Evolutionary conservation across 1,140 invertebrate species (phyloP).

Genomic region (Neodiprion virginianus): DNA sequence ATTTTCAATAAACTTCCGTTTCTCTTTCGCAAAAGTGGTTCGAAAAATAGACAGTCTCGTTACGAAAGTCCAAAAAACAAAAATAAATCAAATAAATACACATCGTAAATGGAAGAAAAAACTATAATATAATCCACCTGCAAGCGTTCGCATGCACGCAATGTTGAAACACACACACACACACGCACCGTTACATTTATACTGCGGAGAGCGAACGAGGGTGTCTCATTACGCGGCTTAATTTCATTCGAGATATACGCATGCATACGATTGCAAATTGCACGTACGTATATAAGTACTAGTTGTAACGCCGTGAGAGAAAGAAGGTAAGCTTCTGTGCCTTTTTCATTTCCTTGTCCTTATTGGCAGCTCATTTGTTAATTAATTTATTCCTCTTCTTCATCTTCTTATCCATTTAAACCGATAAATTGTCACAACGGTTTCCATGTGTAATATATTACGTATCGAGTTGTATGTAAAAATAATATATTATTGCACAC

Average conservation of each 20-base stretch:
- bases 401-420: background rate
- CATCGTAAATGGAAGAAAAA: background rate
- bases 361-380: too few relatives aligned
- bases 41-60: background rate
- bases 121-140: background rate
- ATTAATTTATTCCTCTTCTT: too few relatives aligned
- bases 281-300: background rate
- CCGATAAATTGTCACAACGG: background rate
- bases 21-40: background rate
- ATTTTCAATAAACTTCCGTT: too few relatives aligned
- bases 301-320: too few relatives aligned
- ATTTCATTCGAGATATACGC: background rate
- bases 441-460: background rate
- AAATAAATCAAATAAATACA: background rate
- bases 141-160: background rate
- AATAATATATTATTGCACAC: background rate
- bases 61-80: background rate
- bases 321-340: too few relatives aligned
- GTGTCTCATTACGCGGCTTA: conserved; percentile 4
- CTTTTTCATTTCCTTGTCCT: too few relatives aligned
- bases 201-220: background rate
- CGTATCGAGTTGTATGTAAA: background rate
- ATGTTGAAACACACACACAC: background rate
- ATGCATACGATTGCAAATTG: background rate
- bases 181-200: background rate